phyloP scores from a whole-genome alignment of 2,888 invertebrate species.

The Harpalus rufipes region DNA sequence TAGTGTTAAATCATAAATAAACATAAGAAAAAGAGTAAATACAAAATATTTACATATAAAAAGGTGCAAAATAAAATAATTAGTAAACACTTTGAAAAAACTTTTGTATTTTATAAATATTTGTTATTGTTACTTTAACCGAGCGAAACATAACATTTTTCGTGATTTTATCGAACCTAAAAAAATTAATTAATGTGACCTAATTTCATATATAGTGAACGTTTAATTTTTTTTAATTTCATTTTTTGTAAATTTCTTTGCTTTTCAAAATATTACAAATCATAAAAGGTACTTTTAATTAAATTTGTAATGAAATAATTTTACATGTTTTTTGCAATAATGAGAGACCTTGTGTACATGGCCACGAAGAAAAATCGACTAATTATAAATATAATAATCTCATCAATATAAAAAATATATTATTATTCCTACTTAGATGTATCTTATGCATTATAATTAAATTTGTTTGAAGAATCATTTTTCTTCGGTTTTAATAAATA shows the following conservation, averaged over 20 bases:
- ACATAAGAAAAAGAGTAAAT: not conserved
- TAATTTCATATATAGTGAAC: too few species aligned
- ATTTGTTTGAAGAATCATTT: too few species aligned
- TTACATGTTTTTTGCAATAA: not conserved
- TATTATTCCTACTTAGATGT: not conserved
- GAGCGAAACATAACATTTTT: not conserved
- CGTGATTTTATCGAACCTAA: not conserved
- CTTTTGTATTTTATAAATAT: not conserved
- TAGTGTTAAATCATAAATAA: not conserved
- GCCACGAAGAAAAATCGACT: not conserved
- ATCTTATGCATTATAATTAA: too few species aligned
- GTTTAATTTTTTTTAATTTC: not conserved
- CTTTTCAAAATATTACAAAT: not conserved
- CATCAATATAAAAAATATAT: constrained; percentile 7
- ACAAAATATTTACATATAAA: not conserved
- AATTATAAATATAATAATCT: constrained; percentile 11
- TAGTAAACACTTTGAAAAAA: not conserved
- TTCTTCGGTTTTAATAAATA: too few species aligned
- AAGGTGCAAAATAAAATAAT: not conserved
- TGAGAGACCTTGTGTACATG: constrained; percentile 11
- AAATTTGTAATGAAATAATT: not conserved
- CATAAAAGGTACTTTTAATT: not conserved
- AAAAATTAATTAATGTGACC: not conserved
- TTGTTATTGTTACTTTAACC: not conserved
- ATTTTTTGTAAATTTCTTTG: not conserved